Conservation (phyloP, 1,140 invertebrate genomes). For the Eufriesea mexicana region DNA sequence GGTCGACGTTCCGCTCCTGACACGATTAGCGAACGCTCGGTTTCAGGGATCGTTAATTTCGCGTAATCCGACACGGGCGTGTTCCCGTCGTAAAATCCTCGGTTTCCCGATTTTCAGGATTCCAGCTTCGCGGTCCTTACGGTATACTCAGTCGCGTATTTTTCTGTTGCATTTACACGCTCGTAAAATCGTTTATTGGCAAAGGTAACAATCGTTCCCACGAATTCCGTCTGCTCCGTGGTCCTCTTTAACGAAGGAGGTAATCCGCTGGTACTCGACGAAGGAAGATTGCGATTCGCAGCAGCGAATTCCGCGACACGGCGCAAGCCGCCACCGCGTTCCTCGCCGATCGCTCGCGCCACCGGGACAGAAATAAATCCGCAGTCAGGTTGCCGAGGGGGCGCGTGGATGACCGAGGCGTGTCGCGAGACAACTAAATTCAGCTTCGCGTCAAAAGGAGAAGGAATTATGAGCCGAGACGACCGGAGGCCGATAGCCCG, state of each 20-base stretch:
- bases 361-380: conserved; percentile 26
- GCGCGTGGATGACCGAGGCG: conserved; percentile 15
- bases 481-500: background rate
- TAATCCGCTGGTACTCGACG: too few species aligned
- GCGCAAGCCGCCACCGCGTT: background rate
- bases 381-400: background rate
- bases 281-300: background rate
- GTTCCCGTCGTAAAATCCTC: background rate
- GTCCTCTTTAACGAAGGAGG: background rate
- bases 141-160: background rate
- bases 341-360: background rate
- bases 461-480: conserved; percentile 28
- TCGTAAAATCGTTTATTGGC: background rate
- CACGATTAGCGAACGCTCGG: conserved; percentile 6
- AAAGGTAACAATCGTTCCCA: background rate
- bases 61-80: conserved; percentile 15
- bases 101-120: conserved; percentile 25
- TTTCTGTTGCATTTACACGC: background rate
- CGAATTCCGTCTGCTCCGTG: conserved; percentile 11
- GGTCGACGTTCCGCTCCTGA: conserved; percentile 1
- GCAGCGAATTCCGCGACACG: conserved; percentile 19
- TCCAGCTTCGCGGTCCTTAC: background rate
- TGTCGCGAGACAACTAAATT: conserved; percentile 51
- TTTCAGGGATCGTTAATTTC: conserved; percentile 60
- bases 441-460: conserved; percentile 42